Evolutionary conservation across 92 coral and sea anemone genomes (phyloP), one percentile per base, ranked within the genome.

Genomic region (Siderastrea radians): DNA sequence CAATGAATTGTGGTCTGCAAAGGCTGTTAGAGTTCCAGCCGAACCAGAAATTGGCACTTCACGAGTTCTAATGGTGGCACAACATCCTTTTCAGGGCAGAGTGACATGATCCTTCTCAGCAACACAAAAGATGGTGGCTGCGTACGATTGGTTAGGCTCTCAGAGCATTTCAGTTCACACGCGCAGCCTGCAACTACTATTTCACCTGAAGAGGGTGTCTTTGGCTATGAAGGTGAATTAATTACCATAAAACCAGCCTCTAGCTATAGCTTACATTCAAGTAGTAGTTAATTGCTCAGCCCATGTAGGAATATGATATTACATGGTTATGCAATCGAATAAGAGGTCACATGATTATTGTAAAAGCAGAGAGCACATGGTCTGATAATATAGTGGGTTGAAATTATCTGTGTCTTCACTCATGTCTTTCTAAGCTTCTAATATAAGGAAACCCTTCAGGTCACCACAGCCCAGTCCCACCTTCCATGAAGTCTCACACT

Each of bases 111-210:
- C 47, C 78, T 87, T 87, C 26, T 78, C 91, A 10, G 16, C 58
- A 58, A 8, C 63, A 38, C 72, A 61, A 78, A 78, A 70, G 62
- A 75, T 67, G 69, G 58, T 52, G 50, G 62, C 74, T 68, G 74
- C 77, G 15, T 76, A 86, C 55, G 90, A 86, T 75, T 86, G 90
- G 90, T 44, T 86, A 48, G 90, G 90, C 48, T 86, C 90, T 84
- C 90, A 7, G 72, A 77, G 14, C 84, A 86, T 75, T 86, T 86
- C 54, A 62, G 54, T 43, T 45, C 17, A 77, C 68, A 45, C 1
- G 81, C 44, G 8, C 67, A 43, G 10, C 69, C 77, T 48, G 77
- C 59, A 49, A 49, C 77, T 49, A 13, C 81, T 58, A 57, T 55
- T 3, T 77, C 68, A 58, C 81, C 81, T 17, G 55, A 77, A 2